Base-by-base conservation (phyloP, 2,888 invertebrate genomes). In the Plagodis dolabraria region DNA sequence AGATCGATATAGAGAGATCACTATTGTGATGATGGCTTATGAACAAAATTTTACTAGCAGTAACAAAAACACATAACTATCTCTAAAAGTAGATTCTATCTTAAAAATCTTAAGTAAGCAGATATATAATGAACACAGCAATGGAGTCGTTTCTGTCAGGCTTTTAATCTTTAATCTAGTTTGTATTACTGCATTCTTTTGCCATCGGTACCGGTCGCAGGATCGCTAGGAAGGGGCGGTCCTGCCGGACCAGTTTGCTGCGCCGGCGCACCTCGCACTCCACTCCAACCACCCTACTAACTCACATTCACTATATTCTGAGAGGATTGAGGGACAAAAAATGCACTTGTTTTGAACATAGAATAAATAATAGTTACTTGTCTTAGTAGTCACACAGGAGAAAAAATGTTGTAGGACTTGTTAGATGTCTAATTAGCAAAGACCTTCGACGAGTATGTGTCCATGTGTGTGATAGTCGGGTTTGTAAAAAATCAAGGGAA, bases 181-280 rank as follows among this genome's bases (percentile, higher is more conserved):
- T 8, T 9, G 38, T 40, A n/a, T 4, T 12, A 44, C 10, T 47
- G 4, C 12, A 7, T 35, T 53, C 47, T 33, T 67, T 53, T 78
- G 76, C 76, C 69, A 64, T 69, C 82, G 52, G 65, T 83, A 80
- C 79, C 22, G 33, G 53, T 63, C 71, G 69, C 71, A 70, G 70
- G 75, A 68, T 64, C 57, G 54, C 49, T 60, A 84, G 84, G 88
- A 89, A 88, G 87, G 87, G 91, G 92, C 90, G 90, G 85, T 78
- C 80, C 79, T 69, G 85, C 79, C 75, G 84, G 85, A 92, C 89
- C 89, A 87, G 92, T 89, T 86, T 77, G 64, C 54, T 65, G 70
- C 74, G 75, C 71, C 56, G 54, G 72, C 72, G 75, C 74, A 54
- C 62, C 58, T 57, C 53, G 56, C 55, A 54, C 61, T 58, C 44